Conservation (phyloP, 1,140 invertebrate genomes). For the Drosophila bifasciata region DNA sequence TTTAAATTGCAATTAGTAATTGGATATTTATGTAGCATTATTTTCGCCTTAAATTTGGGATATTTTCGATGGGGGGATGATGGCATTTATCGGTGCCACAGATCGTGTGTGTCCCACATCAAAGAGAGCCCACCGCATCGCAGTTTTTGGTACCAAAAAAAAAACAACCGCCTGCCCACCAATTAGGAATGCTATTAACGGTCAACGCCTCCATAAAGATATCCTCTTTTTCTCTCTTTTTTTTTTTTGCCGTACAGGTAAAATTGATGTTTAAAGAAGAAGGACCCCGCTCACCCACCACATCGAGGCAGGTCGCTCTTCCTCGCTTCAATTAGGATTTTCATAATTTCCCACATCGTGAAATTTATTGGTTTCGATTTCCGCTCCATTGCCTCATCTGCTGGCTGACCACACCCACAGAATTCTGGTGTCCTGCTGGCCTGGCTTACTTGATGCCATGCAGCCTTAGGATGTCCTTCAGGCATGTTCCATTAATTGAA, state of each 20-base stretch:
- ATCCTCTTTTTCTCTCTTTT: slow-evolving; percentile 7
- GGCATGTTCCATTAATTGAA: slow-evolving; percentile 67
- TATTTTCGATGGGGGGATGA: slow-evolving; percentile 9
- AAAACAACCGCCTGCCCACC: slow-evolving; percentile 49
- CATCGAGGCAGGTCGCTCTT: slow-evolving; percentile 17
- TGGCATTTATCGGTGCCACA: slow-evolving; percentile 10
- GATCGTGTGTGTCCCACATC: slow-evolving; percentile 64
- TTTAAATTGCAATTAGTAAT: not conserved
- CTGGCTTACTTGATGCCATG: slow-evolving; percentile 23
- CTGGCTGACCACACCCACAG: slow-evolving; percentile 34
- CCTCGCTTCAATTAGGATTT: slow-evolving; percentile 74
- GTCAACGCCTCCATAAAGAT: slow-evolving; percentile 50
- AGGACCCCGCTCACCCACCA: slow-evolving; percentile 1
- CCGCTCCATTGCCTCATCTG: slow-evolving; percentile 68
- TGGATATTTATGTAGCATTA: not conserved
- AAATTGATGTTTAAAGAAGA: no score
- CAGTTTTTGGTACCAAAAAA: slow-evolving; percentile 43
- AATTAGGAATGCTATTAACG: slow-evolving; percentile 74
- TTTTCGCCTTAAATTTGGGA: not conserved
- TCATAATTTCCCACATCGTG: slow-evolving; percentile 76
- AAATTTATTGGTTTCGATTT: slow-evolving; percentile 79
- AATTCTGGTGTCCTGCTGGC: slow-evolving; percentile 46
- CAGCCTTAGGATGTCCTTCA: slow-evolving; percentile 32
- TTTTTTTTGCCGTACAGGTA: slow-evolving; percentile 21
- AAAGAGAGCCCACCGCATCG: slow-evolving; percentile 50